Evolutionary conservation across 2,888 invertebrate species (phyloP), one percentile per base, ranked within the genome.

Genomic region (Stenolophus ochropezus): DNA sequence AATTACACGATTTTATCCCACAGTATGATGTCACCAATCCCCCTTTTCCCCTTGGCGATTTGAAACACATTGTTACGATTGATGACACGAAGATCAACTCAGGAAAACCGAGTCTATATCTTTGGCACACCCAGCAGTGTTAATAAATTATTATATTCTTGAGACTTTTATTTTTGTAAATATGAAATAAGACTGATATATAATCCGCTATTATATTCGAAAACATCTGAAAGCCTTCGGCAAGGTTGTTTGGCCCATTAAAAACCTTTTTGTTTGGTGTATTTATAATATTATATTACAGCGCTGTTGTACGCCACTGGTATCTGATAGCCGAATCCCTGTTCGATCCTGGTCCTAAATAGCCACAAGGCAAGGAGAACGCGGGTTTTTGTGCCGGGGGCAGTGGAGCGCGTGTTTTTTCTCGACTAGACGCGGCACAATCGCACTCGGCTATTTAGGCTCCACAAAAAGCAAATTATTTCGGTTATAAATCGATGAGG

Each of bases 391-490:
- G 42, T 71, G 20, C 27, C 33, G 20, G 11, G 21, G 6, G 8
- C 71, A 71, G 33, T 16, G 71, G 42, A 33, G 71, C 71, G 33
- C 18, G n/a, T 16, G 69, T 18, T 69, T 71, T 71, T 71, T 71
- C 11, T 71, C 42, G 20, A 14, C 5, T 16, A 71, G 27, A 27
- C 27, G 23, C 6, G n/a, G 33, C 16, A 14, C 33, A 71, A 21
- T 42, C 71, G 11, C n/a, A 42, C 42, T 33, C 47, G 71, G 23
- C 87, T 86, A 87, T 87, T 87, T 87, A 87, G 86, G 86, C 85
- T 87, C 87, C 87, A 87, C 87, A 87, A 87, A 87, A 87, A 87
- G 85, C 87, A 86, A 85, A 87, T 87, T 87, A 87, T 85, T 81
- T 81, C 56, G 78, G 78, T 23, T 65, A 78, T 78, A 78, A 78